Evolutionary conservation across 2,797 vertebrate species (phyloP), one percentile per base, ranked within the genome.

Genomic region (Balearica regulorum): DNA sequence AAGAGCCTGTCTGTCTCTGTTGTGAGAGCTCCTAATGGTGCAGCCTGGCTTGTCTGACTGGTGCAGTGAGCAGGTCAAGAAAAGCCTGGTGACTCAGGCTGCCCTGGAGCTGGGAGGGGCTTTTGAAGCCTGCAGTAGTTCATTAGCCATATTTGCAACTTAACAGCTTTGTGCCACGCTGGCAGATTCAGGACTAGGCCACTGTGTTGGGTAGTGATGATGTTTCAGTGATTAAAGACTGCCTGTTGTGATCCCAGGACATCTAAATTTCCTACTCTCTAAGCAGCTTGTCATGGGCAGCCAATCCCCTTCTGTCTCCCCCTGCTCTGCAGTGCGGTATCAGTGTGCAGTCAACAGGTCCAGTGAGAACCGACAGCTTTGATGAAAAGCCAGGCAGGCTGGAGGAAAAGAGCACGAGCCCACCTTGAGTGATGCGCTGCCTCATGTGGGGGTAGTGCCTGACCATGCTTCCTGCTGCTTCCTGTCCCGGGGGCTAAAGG

Each of bases 371-470:
- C 2, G 7, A n/a, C 10, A 76, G 55, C 68, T 73, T 14, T 60
- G 44, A 25, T 17, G 28, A 60, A 65, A 57, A 65, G 11, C 0
- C 0, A 80, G 20, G n/a, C 16, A 87, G 46, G 37, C 20, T 57
- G 66, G 21, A 81, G 19, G 48, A 62, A 70, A 39, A 60, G 1
- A 55, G 1, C 0, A 0, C 24, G 60, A 90, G 13, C 20, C 9
- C 13, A 43, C 16, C 9, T 20, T 21, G 35, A 77, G 26, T 13
- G 6, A 29, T 44, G 49, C 6, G 5, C 10, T 35, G 31, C 58
- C 28, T 73, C 51, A 5, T 1, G 9, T 10, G 10, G 31, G n/a
- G 10, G 60, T 92, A 70, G 21, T 6, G 44, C 15, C 31, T 35
- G 64, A 22, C 16, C 1, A 0, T 29, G n/a, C 8, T 46, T 87